Evolutionary conservation across 2,113 vertebrate genomes (phyloP), one percentile per base, ranked within the genome.

Genomic region (Oncorhynchus keta): DNA sequence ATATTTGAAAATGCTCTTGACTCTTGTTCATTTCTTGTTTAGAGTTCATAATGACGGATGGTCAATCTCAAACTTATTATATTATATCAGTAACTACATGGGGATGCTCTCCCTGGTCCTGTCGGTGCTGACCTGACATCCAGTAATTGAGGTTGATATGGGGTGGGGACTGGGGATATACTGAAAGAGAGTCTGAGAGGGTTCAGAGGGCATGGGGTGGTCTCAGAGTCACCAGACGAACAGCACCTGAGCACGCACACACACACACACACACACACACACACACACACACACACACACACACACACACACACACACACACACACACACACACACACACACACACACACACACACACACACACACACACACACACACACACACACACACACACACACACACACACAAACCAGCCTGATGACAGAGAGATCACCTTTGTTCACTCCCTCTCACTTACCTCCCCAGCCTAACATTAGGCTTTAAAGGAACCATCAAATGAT

Each of bases 401-500:
- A 20, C 65, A 39, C 65, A 75, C 14, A 16, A 65, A 57, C 22
- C 9, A 32, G 13, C 24, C 77, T 49, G 70, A 83, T 85, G 78
- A 88, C 73, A 84, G 82, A 67, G 81, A 87, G 83, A 84, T 88
- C 79, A 80, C 72, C 68, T 59, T 76, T 74, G 79, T 79, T 84
- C 81, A 80, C 83, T 79, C 83, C 82, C 45, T 74, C 70, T 79
- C 80, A 72, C 78, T 76, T 69, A 78, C 48, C 81, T 76, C 80
- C 75, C 72, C 84, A 86, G 82, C 78, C 82, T 78, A 88, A 89
- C 87, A 84, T 88, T 85, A 88, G 78, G 78, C 85, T 88, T 89
- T 86, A 92, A 92, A 90, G 88, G 86, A 91, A 84, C 78, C 80
- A 75, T 92, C 87, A 90, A 88, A 91, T 90, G 83, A 91, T 92